Evolutionary conservation across 1,140 invertebrate species (phyloP).

Genomic region (Zaprionus davidi): DNA sequence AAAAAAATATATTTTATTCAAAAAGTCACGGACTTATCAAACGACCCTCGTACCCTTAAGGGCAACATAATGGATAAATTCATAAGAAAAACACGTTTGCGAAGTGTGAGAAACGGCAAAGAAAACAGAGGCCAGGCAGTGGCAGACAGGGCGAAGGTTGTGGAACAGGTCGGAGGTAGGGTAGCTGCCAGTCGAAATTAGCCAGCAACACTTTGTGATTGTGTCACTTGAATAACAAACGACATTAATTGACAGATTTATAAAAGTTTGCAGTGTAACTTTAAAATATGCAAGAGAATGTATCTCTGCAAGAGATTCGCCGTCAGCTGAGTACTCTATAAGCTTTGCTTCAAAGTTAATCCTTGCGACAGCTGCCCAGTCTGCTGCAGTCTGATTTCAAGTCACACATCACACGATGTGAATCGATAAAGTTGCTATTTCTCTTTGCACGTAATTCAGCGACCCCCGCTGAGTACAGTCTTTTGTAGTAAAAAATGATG

Average conservation of each 20-base stretch:
- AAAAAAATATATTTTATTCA: no score
- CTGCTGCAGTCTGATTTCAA: slow-evolving; percentile 64
- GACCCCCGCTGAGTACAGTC: slow-evolving; percentile 46
- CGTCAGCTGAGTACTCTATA: background rate
- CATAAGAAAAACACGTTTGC: no score
- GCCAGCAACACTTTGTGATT: no score
- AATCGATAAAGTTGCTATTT: slow-evolving; percentile 79
- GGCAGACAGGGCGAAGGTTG: no score
- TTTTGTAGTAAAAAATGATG: slow-evolving; percentile 47
- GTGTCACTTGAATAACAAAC: background rate
- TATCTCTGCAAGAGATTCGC: background rate
- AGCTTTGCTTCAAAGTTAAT: background rate
- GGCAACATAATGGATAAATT: no score
- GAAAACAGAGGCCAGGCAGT: no score
- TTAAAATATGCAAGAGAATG: background rate
- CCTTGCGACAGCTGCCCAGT: background rate
- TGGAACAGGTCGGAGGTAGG: no score
- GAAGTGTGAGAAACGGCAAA: no score
- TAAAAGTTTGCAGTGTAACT: background rate
- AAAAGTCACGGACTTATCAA: no score
- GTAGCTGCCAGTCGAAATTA: background rate
- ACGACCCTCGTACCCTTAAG: no score
- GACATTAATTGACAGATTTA: background rate
- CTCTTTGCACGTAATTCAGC: slow-evolving; percentile 38
- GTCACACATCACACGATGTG: slow-evolving; percentile 78